These are phyloP conservation scores for Pogoniulus pusillus DNA, from an alignment of 2,797 vertebrate genomes.

Conservation along the genomic window DNA sequence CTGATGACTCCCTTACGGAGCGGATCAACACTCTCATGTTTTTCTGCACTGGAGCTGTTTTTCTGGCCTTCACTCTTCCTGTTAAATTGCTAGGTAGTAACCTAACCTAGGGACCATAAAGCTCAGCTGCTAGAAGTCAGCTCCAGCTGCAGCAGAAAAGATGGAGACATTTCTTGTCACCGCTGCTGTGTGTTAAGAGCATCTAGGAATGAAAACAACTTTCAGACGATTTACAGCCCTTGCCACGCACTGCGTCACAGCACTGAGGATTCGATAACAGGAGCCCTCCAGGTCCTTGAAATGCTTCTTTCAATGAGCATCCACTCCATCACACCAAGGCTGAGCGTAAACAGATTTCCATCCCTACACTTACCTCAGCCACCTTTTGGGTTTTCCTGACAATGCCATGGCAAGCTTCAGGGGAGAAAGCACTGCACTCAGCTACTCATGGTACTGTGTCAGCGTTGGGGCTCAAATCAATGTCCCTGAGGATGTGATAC, in stretches of 20 bases:
- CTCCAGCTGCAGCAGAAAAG: not conserved
- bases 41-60: not conserved
- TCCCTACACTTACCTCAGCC: not conserved
- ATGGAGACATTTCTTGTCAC: conserved; percentile 7
- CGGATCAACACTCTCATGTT: not conserved
- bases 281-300: conserved; percentile 61
- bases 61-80: not conserved
- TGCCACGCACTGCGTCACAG: conserved; percentile 50
- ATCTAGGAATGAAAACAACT: conserved; percentile 36
- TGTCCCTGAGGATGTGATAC: not conserved
- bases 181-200: conserved; percentile 23
- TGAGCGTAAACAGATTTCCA: conserved; percentile 40
- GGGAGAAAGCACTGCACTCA: not conserved
- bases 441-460: not conserved
- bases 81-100: not conserved
- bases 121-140: not conserved
- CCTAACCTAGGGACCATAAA: not conserved
- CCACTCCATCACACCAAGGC: conserved; percentile 54
- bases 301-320: conserved; percentile 51
- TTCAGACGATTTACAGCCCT: conserved; percentile 54
- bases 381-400: conserved; percentile 1
- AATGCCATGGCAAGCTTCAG: not conserved
- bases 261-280: conserved; percentile 43
- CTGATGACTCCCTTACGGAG: not conserved
- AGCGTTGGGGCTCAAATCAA: not conserved